These are phyloP conservation scores for Hermaeophaga mercurialis DNA, from an alignment of 2,888 invertebrate species.

Conservation along the genomic window DNA sequence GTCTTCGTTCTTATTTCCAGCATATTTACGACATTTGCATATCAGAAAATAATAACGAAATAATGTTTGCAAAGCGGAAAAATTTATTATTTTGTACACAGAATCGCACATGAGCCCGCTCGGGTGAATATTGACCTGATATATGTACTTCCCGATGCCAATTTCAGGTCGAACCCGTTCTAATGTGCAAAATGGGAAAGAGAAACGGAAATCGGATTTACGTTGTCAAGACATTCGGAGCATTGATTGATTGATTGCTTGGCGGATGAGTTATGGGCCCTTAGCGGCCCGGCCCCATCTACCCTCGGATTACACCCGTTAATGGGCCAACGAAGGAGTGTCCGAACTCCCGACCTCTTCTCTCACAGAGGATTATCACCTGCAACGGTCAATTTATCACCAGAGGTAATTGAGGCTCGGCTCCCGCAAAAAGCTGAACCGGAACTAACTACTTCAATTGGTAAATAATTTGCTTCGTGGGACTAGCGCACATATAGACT, in stretches of 20 bases:
- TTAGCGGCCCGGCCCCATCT: constrained; percentile 29
- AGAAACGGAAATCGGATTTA: constrained; percentile 55
- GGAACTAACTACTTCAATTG: no score
- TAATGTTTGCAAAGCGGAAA: no score
- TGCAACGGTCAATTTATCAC: constrained; percentile 46
- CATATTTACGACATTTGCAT: no score
- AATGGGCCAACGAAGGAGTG: constrained; percentile 52
- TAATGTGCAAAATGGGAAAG: constrained; percentile 30
- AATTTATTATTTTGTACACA: no score
- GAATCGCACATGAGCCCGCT: no score
- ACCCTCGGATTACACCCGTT: constrained; percentile 51
- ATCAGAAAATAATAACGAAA: no score
- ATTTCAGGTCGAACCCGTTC: constrained; percentile 7
- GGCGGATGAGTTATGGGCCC: constrained; percentile 56
- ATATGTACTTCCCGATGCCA: not conserved
- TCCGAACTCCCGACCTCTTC: constrained; percentile 42
- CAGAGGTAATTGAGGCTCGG: constrained; percentile 23
- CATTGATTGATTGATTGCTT: constrained; percentile 58
- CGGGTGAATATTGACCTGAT: not conserved
- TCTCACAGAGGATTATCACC: constrained; percentile 46
- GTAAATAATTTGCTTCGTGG: no score
- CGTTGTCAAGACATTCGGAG: constrained; percentile 53
- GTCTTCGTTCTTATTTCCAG: no score
- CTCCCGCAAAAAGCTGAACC: not conserved
- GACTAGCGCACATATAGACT: no score